Percentiles rank a stretch among this genome's conserved stretches.
These are phyloP conservation scores for Ciona savignyi DNA, from an alignment of 23 tunicate species.

Conservation along the genomic window DNA sequence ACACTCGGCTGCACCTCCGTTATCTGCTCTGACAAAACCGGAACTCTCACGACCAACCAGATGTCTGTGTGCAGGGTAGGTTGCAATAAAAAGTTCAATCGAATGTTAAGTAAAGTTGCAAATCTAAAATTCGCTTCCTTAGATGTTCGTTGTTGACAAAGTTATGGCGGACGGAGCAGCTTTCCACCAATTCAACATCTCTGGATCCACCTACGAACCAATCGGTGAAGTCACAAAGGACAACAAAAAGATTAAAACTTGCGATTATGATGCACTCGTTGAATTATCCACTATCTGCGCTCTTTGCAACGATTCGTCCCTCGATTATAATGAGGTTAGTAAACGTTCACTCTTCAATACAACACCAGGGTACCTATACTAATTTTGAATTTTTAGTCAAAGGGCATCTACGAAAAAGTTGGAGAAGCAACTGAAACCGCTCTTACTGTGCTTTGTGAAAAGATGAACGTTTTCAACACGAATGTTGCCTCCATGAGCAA, in stretches of 20 bases:
- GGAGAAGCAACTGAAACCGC: conserved; percentile 99
- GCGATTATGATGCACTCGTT: conserved; percentile 74
- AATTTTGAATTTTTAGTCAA: conserved; percentile 12
- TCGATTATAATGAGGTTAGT: conserved; percentile 88
- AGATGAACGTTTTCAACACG: conserved; percentile 93
- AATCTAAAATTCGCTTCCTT: neutral
- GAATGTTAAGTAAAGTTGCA: no score
- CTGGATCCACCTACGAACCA: conserved; percentile 99
- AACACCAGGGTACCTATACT: neutral
- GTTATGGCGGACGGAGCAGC: conserved; percentile 50
- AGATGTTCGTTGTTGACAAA: conserved; percentile 78
- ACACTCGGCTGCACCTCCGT: conserved; percentile 99
- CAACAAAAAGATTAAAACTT: conserved; percentile 54
- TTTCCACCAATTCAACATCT: conserved; percentile 74
- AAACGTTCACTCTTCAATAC: neutral
- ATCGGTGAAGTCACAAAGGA: conserved; percentile 74
- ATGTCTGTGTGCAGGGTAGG: conserved; percentile 88
- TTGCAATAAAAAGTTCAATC: no score
- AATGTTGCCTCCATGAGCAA: conserved; percentile 52
- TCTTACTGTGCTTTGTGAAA: conserved; percentile 83
- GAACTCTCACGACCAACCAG: conserved; percentile 98
- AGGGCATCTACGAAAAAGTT: conserved; percentile 94
- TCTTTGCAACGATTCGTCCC: conserved; percentile 94
- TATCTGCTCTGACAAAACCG: conserved; percentile 99
- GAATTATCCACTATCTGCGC: conserved; percentile 97